Base-by-base conservation (phyloP, 2,888 invertebrate species). In the Thysanoteuthis rhombus region DNA sequence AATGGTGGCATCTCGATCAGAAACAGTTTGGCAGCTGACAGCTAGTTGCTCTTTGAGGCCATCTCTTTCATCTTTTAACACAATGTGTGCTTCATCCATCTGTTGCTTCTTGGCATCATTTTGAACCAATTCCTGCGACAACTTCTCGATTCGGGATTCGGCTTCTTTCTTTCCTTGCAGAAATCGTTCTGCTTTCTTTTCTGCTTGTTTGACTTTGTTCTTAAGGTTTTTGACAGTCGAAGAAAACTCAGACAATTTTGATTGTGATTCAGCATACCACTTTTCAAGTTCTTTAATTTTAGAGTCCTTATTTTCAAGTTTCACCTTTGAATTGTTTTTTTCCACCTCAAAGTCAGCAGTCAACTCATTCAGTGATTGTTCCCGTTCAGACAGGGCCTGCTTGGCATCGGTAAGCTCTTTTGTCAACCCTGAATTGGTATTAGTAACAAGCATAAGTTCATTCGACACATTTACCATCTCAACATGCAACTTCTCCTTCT, bases 401-500 rank as follows among this genome's bases (percentile, higher is more conserved):
- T 92, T 16, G 1, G 45, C 22, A 10, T 92, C 16, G 4, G n/a
- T 22, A 45, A 92, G 40, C 32, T 42, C 45, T n/a, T 36, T 92
- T 40, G 40, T 45, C 8, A 92, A 42, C n/a, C 39, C 92, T 6
- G 32, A 32, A 2, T 92, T 92, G 19, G 42, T 92, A 39, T 92
- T 92, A 93, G 52, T 93, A 93, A 93, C 38, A 93, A 93, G 58
- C 39, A 36, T 39, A 28, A 93, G n/a, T 52, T 93, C 93, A 58
- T 39, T 39, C 25, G 19, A 19, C 39, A 39, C 39, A 36, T 93
- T 47, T 52, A 39, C 58, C 19, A 93, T 16, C 25, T 93, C 58
- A 58, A 52, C 93, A 93, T 93, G 93, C 93, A 93, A 93, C 93
- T 93, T 89, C 45, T 94, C 92, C 75, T 94, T 94, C 92, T 95